Percentiles rank a stretch among this genome's conserved stretches.
These are phyloP conservation scores for Xestobium rufovillosum DNA, from an alignment of 2,888 invertebrate species.

Conservation along the genomic window DNA sequence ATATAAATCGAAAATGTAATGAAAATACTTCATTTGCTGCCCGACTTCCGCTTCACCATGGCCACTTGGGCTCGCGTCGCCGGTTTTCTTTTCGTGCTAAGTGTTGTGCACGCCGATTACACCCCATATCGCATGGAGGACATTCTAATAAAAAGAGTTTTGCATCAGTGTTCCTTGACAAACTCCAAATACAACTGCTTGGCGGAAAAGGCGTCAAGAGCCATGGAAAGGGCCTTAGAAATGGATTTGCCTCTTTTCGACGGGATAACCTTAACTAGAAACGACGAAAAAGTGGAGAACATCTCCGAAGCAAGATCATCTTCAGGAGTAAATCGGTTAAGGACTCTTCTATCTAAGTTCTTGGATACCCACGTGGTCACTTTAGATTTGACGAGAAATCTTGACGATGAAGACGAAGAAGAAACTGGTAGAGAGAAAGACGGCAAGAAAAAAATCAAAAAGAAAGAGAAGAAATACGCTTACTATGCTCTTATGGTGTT, in stretches of 20 bases:
- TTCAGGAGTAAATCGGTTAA: conserved; percentile 39
- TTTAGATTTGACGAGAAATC: conserved; percentile 47
- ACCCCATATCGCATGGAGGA: no score
- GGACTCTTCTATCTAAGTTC: conserved; percentile 51
- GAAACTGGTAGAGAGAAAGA: conserved; percentile 12
- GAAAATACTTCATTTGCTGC: no score
- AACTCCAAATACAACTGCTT: conserved; percentile 32
- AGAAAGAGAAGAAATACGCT: conserved; percentile 30
- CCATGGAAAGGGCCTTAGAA: conserved; percentile 34
- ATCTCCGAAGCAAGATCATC: conserved; percentile 21
- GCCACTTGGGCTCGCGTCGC: no score
- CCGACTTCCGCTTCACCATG: no score
- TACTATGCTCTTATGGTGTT: conserved; percentile 38
- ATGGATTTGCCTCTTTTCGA: conserved; percentile 35
- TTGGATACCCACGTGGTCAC: conserved; percentile 58
- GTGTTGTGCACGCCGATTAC: no score
- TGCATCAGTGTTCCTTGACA: conserved; percentile 28
- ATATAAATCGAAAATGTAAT: no score
- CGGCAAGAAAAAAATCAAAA: conserved; percentile 20
- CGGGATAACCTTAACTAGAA: conserved; percentile 33
- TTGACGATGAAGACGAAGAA: conserved; percentile 11
- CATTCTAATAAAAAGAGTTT: no score
- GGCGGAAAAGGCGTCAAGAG: conserved; percentile 33
- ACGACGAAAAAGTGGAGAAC: conserved; percentile 25
- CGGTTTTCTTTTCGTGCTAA: no score